phyloP scores from a whole-genome alignment of 2,888 invertebrate species.

The Drosophila incognita region DNA sequence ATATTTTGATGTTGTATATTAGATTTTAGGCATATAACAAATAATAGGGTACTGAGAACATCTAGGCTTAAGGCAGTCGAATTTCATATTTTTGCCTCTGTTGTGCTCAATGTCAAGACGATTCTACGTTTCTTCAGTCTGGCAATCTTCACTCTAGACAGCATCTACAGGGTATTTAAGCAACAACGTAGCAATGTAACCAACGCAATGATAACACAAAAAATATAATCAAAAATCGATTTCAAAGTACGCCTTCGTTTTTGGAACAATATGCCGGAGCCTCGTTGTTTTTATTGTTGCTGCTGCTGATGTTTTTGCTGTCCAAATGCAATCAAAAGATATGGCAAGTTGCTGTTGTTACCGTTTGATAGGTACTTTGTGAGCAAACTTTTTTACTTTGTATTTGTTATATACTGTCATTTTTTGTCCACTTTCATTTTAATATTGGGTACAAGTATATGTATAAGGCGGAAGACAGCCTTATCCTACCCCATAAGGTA shows the following conservation, averaged over 20 bases:
- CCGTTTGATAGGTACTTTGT: constrained; percentile 74
- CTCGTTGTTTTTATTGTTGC: constrained; percentile 32
- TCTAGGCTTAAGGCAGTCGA: not conserved
- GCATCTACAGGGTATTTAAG: constrained; percentile 22
- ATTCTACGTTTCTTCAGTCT: not conserved
- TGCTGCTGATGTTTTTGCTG: constrained; percentile 53
- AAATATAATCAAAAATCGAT: constrained; percentile 82
- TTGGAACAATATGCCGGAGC: constrained; percentile 70
- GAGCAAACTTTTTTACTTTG: constrained; percentile 61
- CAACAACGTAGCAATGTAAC: constrained; percentile 22
- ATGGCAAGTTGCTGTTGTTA: constrained; percentile 53
- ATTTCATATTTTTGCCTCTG: not conserved
- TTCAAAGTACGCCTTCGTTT: constrained; percentile 74
- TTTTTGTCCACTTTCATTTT: constrained; percentile 36
- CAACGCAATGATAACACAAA: constrained; percentile 73
- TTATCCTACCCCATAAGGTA: not conserved
- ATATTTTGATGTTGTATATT: no score
- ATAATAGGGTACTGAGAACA: not conserved
- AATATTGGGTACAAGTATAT: not conserved
- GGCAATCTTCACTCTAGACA: not conserved
- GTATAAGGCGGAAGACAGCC: not conserved
- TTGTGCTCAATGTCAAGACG: not conserved
- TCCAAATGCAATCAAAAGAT: constrained; percentile 76
- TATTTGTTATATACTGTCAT: constrained; percentile 2
- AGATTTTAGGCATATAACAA: not conserved